Conservation (phyloP, 2,113 vertebrate species). For the Lepidothrix coronata region DNA sequence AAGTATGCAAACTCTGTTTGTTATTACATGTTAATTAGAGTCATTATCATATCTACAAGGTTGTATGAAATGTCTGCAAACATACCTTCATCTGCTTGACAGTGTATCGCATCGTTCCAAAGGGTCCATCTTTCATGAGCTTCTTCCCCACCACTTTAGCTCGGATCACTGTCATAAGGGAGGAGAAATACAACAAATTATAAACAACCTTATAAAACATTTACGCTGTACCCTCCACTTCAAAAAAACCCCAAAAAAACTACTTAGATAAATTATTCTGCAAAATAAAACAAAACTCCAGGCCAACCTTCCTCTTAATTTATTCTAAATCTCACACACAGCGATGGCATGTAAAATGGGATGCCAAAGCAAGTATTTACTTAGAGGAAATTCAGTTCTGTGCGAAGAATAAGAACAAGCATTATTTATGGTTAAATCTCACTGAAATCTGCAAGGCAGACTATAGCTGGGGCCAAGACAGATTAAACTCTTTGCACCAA, state of each 20-base stretch:
- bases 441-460: neutral
- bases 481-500: neutral
- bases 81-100: slow-evolving; percentile 96
- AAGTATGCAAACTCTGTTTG: neutral
- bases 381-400: neutral
- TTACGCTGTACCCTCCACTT: neutral
- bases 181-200: slow-evolving; percentile 1
- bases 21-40: neutral
- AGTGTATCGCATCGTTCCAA: slow-evolving; percentile 92
- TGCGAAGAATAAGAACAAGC: neutral
- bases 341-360: neutral
- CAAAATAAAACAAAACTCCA: neutral
- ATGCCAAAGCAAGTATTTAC: neutral
- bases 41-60: neutral
- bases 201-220: neutral
- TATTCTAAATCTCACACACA: neutral
- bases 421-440: neutral
- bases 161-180: slow-evolving; percentile 85
- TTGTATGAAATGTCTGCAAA: neutral
- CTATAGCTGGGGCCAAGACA: neutral
- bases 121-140: slow-evolving; percentile 89
- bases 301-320: neutral
- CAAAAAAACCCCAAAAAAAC: neutral
- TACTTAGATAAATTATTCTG: neutral
- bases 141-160: slow-evolving; percentile 98